Base-by-base conservation (phyloP, 2,113 vertebrate species). In the Cariama cristata region DNA sequence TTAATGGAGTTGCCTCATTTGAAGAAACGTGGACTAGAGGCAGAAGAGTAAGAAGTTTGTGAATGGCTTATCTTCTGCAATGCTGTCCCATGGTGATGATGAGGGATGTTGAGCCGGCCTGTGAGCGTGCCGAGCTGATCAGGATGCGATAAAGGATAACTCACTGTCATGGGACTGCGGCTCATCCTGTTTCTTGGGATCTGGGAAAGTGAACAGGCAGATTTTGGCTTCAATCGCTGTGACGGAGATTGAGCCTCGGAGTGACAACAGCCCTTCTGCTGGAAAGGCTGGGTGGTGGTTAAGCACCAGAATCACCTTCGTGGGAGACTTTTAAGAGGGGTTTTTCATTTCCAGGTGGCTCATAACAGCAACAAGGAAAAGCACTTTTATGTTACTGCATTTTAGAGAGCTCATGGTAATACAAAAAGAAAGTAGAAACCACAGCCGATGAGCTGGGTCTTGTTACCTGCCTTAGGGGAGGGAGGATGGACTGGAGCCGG, bases 151-250 rank as follows among this genome's bases (percentile, higher is more conserved):
- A 19, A 72, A 50, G 80, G 59, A 56, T 71, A 60, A 62, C 22
- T 55, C 11, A 0, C 7, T 24, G 23, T 16, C 18, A 5, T 16
- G 81, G 64, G 35, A 21, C 11, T 81, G 28, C 56, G 23, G 32
- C 42, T 56, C 33, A 8, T 32, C 49, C 49, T 19, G 21, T 14
- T 53, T 38, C 38, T 38, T 59, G 82, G 73, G 42, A 21, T 53
- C 44, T 52, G 33, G 53, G 55, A 40, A 28, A 26, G 35, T 3
- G 10, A 79, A 24, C 55, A 18, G 67, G 28, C 13, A 35, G 72
- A 8, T 14, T 19, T 49, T 32, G 62, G 50, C 32, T 58, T 72
- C 45, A 13, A 4, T 38, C 1, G 0, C 6, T 0, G 7, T 10
- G 12, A 10, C 3, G 2, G 56, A 47, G 44, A 1, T 42, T 40